Evolutionary conservation across 2,888 invertebrate species (phyloP).

Genomic region (Mythimna loreyi): DNA sequence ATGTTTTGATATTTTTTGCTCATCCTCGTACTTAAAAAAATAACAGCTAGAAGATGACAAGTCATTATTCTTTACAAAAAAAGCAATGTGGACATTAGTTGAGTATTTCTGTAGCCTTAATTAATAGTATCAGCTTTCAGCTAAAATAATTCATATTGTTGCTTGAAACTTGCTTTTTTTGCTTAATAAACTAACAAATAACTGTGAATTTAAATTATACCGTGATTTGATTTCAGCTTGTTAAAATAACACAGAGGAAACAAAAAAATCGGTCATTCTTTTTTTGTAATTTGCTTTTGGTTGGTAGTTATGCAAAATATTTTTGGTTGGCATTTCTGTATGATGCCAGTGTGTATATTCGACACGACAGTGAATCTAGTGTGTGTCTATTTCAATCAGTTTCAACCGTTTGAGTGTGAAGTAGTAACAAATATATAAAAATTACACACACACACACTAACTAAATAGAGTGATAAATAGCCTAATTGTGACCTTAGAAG

Average conservation of each 20-base stretch:
- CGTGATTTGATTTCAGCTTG: neutral
- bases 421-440: too few relatives aligned
- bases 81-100: too few relatives aligned
- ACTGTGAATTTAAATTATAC: conserved; percentile 5
- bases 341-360: neutral
- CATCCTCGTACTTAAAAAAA: too few relatives aligned
- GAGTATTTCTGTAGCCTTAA: neutral
- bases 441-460: too few relatives aligned
- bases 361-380: neutral
- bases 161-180: neutral
- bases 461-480: too few relatives aligned
- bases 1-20: too few relatives aligned
- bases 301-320: neutral
- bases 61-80: too few relatives aligned
- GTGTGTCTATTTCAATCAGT: too few relatives aligned
- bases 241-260: neutral
- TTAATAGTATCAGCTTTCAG: conserved; percentile 3
- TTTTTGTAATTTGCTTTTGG: neutral
- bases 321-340: neutral
- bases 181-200: neutral
- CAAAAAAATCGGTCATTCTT: neutral
- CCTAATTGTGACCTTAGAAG: too few relatives aligned
- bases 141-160: neutral
- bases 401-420: too few relatives aligned
- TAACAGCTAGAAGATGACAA: too few relatives aligned